phyloP scores from a whole-genome alignment of 2,888 invertebrate genomes.

The Galerucella pusilla region DNA sequence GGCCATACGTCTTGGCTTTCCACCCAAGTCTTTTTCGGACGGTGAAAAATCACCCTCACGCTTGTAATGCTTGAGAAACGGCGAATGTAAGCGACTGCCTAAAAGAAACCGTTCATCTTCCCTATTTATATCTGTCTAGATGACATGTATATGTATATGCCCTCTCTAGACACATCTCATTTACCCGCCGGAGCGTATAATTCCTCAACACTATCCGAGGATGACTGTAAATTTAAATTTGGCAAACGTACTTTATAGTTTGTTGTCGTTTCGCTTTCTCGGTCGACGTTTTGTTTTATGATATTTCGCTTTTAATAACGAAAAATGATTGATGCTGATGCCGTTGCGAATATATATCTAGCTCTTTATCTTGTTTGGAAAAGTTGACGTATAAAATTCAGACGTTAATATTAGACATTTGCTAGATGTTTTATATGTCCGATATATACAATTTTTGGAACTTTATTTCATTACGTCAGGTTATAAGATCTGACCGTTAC shows the following conservation, averaged over 20 bases:
- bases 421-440: no score
- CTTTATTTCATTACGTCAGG: no score
- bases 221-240: conserved; percentile 64
- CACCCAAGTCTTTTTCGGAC: conserved; percentile 51
- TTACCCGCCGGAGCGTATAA: conserved; percentile 61
- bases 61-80: conserved; percentile 48
- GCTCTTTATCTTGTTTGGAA: no score
- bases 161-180: conserved; percentile 62
- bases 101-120: conserved; percentile 61
- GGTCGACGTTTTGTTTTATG: conserved; percentile 27
- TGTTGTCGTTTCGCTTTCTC: conserved; percentile 52
- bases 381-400: no score
- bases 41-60: conserved; percentile 64
- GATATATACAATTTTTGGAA: no score
- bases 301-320: conserved; percentile 28
- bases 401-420: no score
- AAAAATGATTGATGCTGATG: conserved; percentile 21
- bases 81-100: conserved; percentile 43
- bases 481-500: no score
- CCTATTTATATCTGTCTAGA: conserved; percentile 63
- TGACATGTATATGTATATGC: conserved; percentile 63
- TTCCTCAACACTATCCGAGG: conserved; percentile 68
- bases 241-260: conserved; percentile 54
- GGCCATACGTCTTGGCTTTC: conserved; percentile 62
- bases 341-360: neutral